These are phyloP conservation scores for Antitype chi DNA, from an alignment of 2,888 invertebrate species.

Conservation along the genomic window DNA sequence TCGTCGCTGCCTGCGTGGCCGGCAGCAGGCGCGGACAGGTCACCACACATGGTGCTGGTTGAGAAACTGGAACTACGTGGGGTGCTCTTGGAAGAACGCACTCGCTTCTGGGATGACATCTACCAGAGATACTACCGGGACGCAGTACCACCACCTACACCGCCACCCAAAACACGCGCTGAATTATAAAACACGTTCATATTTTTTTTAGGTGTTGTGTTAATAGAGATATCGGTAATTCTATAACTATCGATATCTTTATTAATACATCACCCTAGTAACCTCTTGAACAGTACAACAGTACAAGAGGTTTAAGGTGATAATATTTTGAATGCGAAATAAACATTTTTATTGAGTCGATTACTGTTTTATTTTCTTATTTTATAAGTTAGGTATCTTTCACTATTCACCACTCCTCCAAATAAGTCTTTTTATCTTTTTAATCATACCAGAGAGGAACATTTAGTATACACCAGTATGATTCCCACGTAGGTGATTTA, in stretches of 20 bases:
- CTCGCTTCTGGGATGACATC: slow-evolving; percentile 67
- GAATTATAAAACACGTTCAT: slow-evolving; percentile 11
- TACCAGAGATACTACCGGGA: slow-evolving; percentile 63
- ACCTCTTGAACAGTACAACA: no score
- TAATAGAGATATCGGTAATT: no score
- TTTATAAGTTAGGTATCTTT: background rate
- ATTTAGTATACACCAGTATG: background rate
- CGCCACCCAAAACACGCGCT: background rate
- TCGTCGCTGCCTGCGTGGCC: slow-evolving; percentile 21
- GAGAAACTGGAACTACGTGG: slow-evolving; percentile 61
- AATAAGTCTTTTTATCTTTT: no score
- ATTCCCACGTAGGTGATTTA: background rate
- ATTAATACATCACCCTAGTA: no score
- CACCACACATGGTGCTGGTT: slow-evolving; percentile 68
- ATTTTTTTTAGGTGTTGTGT: no score
- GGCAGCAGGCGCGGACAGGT: slow-evolving; percentile 21
- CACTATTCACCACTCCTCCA: background rate
- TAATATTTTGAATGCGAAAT: background rate
- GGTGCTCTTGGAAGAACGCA: slow-evolving; percentile 55
- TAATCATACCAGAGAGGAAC: background rate
- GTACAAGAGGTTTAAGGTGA: background rate
- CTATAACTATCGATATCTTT: no score
- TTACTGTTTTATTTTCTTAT: background rate
- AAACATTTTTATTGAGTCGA: background rate
- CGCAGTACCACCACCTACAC: slow-evolving; percentile 16